phyloP scores from a whole-genome alignment of 2,888 invertebrate genomes.

The Germaria angustata region DNA sequence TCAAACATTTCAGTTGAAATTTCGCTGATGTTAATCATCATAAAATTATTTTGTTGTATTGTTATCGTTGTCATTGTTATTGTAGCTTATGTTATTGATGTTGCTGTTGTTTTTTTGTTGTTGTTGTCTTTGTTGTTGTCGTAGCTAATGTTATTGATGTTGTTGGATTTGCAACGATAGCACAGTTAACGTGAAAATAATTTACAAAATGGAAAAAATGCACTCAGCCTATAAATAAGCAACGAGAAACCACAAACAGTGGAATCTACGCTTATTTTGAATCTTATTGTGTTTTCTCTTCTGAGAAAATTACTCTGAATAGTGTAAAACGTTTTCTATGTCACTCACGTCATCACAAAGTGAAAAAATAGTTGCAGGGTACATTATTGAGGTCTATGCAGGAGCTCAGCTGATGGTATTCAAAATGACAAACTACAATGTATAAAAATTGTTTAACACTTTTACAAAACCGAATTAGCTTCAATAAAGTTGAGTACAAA shows the following conservation, averaged over 20 bases:
- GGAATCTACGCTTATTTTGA: no score
- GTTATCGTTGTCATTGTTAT: slow-evolving; percentile 37
- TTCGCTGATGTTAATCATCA: slow-evolving; percentile 65
- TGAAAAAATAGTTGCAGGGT: no score
- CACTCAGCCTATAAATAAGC: slow-evolving; percentile 51
- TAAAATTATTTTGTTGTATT: slow-evolving; percentile 61
- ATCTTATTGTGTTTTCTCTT: no score
- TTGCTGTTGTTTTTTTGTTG: slow-evolving; percentile 1
- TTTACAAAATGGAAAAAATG: slow-evolving; percentile 62
- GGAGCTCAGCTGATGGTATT: no score
- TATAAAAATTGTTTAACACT: no score
- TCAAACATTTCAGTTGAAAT: slow-evolving; percentile 52
- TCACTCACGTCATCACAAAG: no score
- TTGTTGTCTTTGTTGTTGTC: neutral
- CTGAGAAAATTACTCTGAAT: no score
- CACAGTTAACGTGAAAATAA: slow-evolving; percentile 62
- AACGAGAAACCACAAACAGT: slow-evolving; percentile 30
- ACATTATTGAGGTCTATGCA: no score
- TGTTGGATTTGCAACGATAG: slow-evolving; percentile 29
- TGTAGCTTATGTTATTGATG: slow-evolving; percentile 34
- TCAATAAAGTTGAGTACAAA: no score
- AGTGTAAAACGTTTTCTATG: no score
- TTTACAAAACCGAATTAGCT: no score
- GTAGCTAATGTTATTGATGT: slow-evolving; percentile 12
- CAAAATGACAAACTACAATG: no score